Percentiles rank a stretch among this genome's conserved stretches.
phyloP scores from a whole-genome alignment of 2,113 vertebrate species.

The Patagioenas fasciata region DNA sequence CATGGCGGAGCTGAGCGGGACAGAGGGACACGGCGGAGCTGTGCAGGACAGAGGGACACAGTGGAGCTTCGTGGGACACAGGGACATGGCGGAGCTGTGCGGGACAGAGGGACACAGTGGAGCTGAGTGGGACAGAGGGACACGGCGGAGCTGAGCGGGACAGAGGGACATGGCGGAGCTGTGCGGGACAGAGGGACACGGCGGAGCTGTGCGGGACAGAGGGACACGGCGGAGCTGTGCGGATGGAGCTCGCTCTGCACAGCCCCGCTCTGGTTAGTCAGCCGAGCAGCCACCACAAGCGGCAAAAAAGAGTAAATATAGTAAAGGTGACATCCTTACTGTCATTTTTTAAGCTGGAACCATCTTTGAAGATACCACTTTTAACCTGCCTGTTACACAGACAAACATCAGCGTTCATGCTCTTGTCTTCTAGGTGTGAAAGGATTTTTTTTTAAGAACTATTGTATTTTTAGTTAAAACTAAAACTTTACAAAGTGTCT shows the following conservation, averaged over 20 bases:
- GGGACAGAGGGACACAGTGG: too few species aligned
- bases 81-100: too few species aligned
- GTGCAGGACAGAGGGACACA: too few species aligned
- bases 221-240: too few species aligned
- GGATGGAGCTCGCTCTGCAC: neutral
- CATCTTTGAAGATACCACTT: neutral
- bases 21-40: too few species aligned
- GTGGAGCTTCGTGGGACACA: too few species aligned
- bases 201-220: too few species aligned
- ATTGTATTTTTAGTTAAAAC: neutral
- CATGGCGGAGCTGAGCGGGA: too few species aligned
- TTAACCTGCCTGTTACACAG: neutral
- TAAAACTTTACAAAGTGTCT: neutral
- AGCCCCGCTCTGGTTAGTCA: conserved; percentile 5
- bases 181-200: too few species aligned
- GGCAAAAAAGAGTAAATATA: neutral
- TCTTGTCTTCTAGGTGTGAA: neutral
- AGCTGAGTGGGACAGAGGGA: too few species aligned
- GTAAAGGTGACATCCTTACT: neutral
- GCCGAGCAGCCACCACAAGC: neutral
- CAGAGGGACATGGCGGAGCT: too few species aligned
- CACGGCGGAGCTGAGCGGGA: too few species aligned
- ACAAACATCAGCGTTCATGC: neutral
- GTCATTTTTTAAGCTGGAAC: neutral
- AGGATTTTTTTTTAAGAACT: neutral